Evolutionary conservation across 1,140 invertebrate species (phyloP).

Genomic region (Teleopsis dalmanni): DNA sequence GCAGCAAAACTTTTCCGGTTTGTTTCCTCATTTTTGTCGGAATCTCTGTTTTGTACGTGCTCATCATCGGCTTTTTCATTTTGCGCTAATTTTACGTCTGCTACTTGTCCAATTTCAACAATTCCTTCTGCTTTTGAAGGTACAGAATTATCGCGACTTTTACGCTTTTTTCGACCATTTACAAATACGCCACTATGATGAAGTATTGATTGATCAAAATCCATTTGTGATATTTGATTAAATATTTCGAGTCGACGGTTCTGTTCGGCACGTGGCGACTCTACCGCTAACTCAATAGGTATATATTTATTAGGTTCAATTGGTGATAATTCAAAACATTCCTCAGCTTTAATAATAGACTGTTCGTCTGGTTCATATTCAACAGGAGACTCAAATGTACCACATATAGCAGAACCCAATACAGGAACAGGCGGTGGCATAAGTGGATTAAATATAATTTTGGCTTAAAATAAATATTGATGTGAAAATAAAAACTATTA

Average conservation of each 20-base stretch:
- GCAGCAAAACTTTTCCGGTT: background rate
- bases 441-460: conserved; percentile 38
- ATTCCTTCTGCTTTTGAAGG: conserved; percentile 18
- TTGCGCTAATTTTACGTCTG: background rate
- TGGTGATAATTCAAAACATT: conserved; percentile 48
- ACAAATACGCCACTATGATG: conserved; percentile 20
- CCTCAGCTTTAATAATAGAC: conserved; percentile 47
- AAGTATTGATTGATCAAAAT: conserved; percentile 37
- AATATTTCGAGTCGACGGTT: conserved; percentile 40
- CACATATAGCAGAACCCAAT: conserved; percentile 18
- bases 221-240: conserved; percentile 36
- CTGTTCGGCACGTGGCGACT: conserved; percentile 35
- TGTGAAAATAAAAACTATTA: background rate
- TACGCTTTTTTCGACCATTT: conserved; percentile 9
- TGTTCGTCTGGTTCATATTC: conserved; percentile 24
- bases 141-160: background rate
- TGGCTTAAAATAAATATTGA: conserved; percentile 10
- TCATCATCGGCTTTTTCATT: conserved; percentile 11
- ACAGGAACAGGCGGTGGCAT: conserved; percentile 36
- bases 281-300: conserved; percentile 41
- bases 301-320: conserved; percentile 45
- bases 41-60: no score
- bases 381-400: conserved; percentile 22
- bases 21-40: background rate
- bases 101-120: conserved; percentile 36